These are phyloP conservation scores for Agapetus fuscipes DNA, from an alignment of 2,888 invertebrate genomes.

Conservation along the genomic window DNA sequence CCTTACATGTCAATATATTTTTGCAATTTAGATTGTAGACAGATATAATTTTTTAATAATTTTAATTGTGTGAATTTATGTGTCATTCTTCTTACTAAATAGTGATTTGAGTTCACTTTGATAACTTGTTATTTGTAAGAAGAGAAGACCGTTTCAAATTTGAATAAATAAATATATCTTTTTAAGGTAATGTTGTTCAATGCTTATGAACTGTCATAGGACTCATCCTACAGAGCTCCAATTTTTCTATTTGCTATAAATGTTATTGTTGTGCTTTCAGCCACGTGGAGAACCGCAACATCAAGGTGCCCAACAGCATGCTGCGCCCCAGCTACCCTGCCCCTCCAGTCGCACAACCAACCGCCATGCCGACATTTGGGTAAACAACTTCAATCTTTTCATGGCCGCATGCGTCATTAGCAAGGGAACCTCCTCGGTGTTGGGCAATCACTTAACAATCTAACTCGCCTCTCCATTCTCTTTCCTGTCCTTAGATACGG, in stretches of 20 bases:
- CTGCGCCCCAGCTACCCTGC: slow-evolving; percentile 29
- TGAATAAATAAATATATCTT: slow-evolving; percentile 3
- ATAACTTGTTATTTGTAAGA: too few species aligned
- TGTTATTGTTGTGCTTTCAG: slow-evolving; percentile 35
- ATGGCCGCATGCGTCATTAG: slow-evolving; percentile 17
- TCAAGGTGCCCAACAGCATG: slow-evolving; percentile 44
- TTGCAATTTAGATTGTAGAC: too few species aligned
- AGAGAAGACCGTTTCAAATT: too few species aligned
- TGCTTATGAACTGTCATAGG: background rate
- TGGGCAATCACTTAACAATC: slow-evolving; percentile 13
- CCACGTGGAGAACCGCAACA: slow-evolving; percentile 52
- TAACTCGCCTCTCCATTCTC: slow-evolving; percentile 9
- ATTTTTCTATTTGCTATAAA: background rate
- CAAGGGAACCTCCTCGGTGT: slow-evolving; percentile 21
- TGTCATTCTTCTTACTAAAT: too few species aligned
- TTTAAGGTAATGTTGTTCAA: background rate
- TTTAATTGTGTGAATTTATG: too few species aligned
- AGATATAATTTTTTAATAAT: too few species aligned
- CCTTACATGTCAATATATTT: too few species aligned
- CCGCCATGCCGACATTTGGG: slow-evolving; percentile 29
- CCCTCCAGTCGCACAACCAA: slow-evolving; percentile 23
- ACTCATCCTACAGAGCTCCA: too few species aligned
- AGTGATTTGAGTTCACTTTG: too few species aligned
- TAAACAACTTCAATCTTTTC: slow-evolving; percentile 23
- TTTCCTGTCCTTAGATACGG: slow-evolving; percentile 11